Evolutionary conservation across 2,888 invertebrate species (phyloP).

Genomic region (Agrypnus murinus): DNA sequence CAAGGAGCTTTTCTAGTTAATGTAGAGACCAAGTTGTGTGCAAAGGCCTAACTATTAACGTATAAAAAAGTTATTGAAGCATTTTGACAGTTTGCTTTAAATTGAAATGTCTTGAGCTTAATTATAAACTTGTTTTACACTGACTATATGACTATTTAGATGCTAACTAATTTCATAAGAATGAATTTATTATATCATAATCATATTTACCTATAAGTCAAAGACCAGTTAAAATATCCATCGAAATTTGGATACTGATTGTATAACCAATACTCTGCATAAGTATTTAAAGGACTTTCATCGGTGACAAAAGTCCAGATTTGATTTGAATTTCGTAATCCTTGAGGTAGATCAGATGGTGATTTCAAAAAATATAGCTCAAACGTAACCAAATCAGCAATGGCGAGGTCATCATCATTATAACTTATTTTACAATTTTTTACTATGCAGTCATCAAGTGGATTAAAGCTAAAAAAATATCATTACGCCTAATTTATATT

Average conservation of each 20-base stretch:
- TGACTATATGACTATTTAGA: too few species aligned
- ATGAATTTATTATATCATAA: too few species aligned
- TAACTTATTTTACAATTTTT: constrained; percentile 78
- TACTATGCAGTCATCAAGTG: constrained; percentile 76
- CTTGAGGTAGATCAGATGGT: too few species aligned
- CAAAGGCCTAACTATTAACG: too few species aligned
- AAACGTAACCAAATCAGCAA: constrained; percentile 79
- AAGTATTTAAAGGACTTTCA: constrained; percentile 77
- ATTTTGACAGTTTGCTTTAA: too few species aligned
- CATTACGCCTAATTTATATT: too few species aligned
- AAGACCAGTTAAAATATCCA: constrained; percentile 82
- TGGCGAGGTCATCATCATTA: constrained; percentile 69
- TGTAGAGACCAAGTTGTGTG: too few species aligned
- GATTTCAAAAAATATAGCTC: constrained; percentile 75
- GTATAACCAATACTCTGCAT: constrained; percentile 56
- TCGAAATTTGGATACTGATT: constrained; percentile 71
- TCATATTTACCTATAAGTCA: constrained; percentile 75
- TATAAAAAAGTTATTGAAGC: too few species aligned
- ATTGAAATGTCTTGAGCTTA: too few species aligned
- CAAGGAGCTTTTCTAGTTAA: too few species aligned
- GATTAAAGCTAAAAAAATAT: constrained; percentile 70
- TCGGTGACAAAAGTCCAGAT: constrained; percentile 83
- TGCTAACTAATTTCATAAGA: too few species aligned
- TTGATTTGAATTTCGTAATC: constrained; percentile 72
- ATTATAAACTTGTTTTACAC: too few species aligned